phyloP scores from a whole-genome alignment of 1,140 invertebrate species.

The Drosophila willistoni region DNA sequence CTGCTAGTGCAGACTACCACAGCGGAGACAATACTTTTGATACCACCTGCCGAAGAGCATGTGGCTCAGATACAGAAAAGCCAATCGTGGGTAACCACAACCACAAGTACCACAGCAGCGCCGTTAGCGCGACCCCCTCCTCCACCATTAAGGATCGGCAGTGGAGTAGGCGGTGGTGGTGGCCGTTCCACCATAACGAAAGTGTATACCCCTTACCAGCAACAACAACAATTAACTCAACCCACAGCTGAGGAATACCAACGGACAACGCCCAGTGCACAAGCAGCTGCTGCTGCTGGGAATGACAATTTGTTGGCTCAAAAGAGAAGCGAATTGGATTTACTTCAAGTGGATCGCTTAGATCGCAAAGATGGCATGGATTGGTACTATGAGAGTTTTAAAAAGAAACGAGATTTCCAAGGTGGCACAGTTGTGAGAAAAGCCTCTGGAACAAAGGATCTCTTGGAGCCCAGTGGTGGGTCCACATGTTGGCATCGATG shows the following conservation, averaged over 20 bases:
- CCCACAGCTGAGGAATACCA: slow-evolving; percentile 81
- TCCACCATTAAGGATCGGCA: slow-evolving; percentile 19
- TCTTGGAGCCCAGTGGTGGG: slow-evolving; percentile 28
- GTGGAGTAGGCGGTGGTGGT: neutral
- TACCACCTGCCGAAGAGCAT: slow-evolving; percentile 78
- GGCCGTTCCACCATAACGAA: slow-evolving; percentile 87
- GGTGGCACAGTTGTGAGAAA: slow-evolving; percentile 44
- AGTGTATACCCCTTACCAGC: slow-evolving; percentile 84
- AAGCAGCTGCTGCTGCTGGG: slow-evolving; percentile 26
- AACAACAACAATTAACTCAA: slow-evolving; percentile 51
- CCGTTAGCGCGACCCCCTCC: slow-evolving; percentile 28
- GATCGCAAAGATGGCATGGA: slow-evolving; percentile 84
- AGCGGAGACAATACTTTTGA: slow-evolving; percentile 76
- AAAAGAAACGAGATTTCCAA: slow-evolving; percentile 83
- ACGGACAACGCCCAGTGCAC: slow-evolving; percentile 67
- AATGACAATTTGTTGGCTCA: slow-evolving; percentile 50
- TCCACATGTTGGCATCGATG: slow-evolving; percentile 29
- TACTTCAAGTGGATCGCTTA: slow-evolving; percentile 38
- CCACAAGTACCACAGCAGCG: slow-evolving; percentile 18
- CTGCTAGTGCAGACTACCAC: slow-evolving; percentile 64
- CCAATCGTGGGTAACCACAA: slow-evolving; percentile 67
- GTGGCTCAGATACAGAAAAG: slow-evolving; percentile 70
- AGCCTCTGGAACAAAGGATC: slow-evolving; percentile 50
- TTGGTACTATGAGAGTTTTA: slow-evolving; percentile 91
- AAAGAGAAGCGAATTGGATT: slow-evolving; percentile 60